A percentile compares a stretch with the other conserved stretches of the same genome.
These are phyloP conservation scores for Tetraodon nigroviridis DNA, from an alignment of 2,113 vertebrate species.

Conservation along the genomic window DNA sequence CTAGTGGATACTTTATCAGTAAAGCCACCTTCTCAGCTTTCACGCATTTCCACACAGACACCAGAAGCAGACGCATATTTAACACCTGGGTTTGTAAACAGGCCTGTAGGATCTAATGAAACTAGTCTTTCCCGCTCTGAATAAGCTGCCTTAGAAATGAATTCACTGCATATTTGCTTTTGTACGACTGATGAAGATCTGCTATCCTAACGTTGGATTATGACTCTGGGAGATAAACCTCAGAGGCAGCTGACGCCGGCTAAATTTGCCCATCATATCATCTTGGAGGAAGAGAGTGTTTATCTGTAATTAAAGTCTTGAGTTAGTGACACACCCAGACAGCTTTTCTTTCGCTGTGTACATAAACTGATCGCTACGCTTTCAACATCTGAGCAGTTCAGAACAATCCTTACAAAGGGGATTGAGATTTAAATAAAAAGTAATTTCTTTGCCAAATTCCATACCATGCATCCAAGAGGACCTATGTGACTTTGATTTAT, in stretches of 20 bases:
- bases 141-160: neutral
- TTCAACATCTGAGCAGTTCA: conserved; percentile 4
- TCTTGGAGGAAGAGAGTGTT: conserved; percentile 43
- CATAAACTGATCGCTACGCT: neutral
- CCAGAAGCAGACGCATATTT: conserved; percentile 7
- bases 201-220: conserved; percentile 27
- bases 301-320: conserved; percentile 60
- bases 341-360: conserved; percentile 35
- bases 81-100: too few species aligned
- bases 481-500: too few species aligned
- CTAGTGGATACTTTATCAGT: neutral
- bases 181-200: neutral
- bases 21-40: conserved; percentile 9
- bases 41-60: conserved; percentile 30
- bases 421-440: too few species aligned
- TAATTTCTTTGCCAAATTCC: too few species aligned
- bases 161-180: neutral
- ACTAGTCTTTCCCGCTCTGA: too few species aligned
- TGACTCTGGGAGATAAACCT: conserved; percentile 11
- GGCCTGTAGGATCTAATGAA: too few species aligned
- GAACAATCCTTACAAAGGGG: too few species aligned
- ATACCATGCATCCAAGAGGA: too few species aligned
- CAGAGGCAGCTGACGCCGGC: conserved; percentile 43
- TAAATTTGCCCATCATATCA: conserved; percentile 56
- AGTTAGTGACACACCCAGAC: conserved; percentile 39